Base-by-base conservation (phyloP, 1,140 invertebrate genomes). In the Platyura marginata region DNA sequence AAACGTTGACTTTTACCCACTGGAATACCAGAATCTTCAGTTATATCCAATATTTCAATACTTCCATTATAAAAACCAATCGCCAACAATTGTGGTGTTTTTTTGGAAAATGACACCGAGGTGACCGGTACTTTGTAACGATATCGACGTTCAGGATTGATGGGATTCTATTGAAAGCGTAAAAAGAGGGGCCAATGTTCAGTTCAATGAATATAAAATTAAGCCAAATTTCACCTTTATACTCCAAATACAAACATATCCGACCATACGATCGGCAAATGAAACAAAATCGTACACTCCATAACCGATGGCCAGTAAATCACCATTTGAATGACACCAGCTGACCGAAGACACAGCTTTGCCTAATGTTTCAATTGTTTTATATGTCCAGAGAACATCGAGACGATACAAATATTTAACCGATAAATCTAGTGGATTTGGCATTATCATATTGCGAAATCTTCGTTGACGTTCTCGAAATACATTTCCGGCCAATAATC, bases 21-120 rank as follows among this genome's bases (percentile, higher is more conserved):
- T 0, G 73, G 55, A 2, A 64, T 63, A 0, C 66, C 50, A 2
- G 67, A 48, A n/a, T 50, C 45, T 1, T 53, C 63, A 3, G 70
- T 74, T 2, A 80, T 67, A 51, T 89, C 81, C 35, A 82, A 67
- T 2, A 91, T 71, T 19, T 73, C 65, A 0, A 91, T 71, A 41
- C 68, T 66, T 0, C 88, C 87, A 58, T 88, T 77, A 49, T 81
- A 75, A 47, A 85, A 80, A 0, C 84, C 86, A 21, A 81, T 71
- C 2, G 77, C 82, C 2, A 91, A 53, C 48, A 84, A 66, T 59
- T 87, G 79, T 0, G 82, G 76, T 44, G 67, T 66, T 18, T 59
- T 56, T 1, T 59, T 62, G 34, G 85, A 82, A 63, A 88, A 85
- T 40, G 78, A 69, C 2, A 90, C 57, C 32, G 74, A 71, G 18